A percentile compares a stretch with the other conserved stretches of the same genome.
Conservation (phyloP, 2,888 invertebrate genomes). For the Himalopsyche tibetana region DNA sequence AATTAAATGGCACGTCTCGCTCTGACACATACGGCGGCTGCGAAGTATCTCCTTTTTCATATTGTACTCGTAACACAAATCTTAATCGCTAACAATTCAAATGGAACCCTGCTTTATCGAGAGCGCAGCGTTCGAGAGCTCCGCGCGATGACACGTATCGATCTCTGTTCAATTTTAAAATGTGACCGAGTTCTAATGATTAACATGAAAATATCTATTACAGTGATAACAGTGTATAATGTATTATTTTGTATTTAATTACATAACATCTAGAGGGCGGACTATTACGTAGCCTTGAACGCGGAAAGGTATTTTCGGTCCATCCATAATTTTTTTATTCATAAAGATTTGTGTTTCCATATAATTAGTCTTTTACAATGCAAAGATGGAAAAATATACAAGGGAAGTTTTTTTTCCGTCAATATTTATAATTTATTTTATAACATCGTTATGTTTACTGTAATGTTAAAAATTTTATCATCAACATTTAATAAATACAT, state of each 20-base stretch:
- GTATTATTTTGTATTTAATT: constrained; percentile 36
- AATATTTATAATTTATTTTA: constrained; percentile 50
- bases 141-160: not conserved
- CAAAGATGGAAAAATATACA: constrained; percentile 61
- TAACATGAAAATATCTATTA: constrained; percentile 44
- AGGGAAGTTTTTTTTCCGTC: constrained; percentile 54
- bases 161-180: not conserved
- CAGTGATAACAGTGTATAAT: constrained; percentile 47
- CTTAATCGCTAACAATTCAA: constrained; percentile 29
- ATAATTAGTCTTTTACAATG: constrained; percentile 55
- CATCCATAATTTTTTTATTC: constrained; percentile 26
- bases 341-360: constrained; percentile 44
- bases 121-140: not conserved
- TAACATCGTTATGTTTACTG: constrained; percentile 54
- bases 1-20: constrained; percentile 57
- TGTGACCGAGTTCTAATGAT: constrained; percentile 33
- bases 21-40: constrained; percentile 16
- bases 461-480: constrained; percentile 59
- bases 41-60: not conserved
- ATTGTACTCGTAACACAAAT: constrained; percentile 9
- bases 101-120: constrained; percentile 19
- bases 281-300: constrained; percentile 42
- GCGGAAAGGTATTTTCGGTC: constrained; percentile 39
- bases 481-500: constrained; percentile 63
- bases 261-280: constrained; percentile 49